A percentile compares a stretch with the other conserved stretches of the same genome.
Evolutionary conservation across 2,888 invertebrate genomes (phyloP).

Genomic region (Xanthia icteritia): DNA sequence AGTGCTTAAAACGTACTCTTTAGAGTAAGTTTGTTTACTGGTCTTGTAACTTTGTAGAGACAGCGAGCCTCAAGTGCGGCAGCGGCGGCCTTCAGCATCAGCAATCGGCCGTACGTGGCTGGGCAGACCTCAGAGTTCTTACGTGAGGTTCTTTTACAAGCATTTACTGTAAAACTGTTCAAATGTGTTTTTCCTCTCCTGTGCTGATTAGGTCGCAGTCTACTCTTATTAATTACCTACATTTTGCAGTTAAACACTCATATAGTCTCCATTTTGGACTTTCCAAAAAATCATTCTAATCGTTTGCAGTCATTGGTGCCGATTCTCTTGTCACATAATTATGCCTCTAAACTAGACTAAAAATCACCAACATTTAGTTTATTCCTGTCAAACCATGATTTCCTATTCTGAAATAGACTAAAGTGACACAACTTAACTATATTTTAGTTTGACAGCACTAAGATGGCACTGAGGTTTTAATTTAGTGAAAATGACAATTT

Average conservation of each 20-base stretch:
- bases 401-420: too few relatives aligned
- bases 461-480: too few relatives aligned
- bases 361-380: too few relatives aligned
- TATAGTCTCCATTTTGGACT: background rate
- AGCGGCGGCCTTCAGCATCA: conserved; percentile 81
- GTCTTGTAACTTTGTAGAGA: conserved; percentile 71
- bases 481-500: too few relatives aligned
- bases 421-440: too few relatives aligned
- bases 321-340: too few relatives aligned
- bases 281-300: background rate
- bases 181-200: background rate
- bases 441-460: too few relatives aligned
- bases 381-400: too few relatives aligned
- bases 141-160: conserved; percentile 73
- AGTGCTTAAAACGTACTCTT: background rate
- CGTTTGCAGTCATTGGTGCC: background rate
- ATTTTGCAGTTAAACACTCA: background rate
- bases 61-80: conserved; percentile 83
- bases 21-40: conserved; percentile 14
- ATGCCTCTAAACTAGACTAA: too few relatives aligned
- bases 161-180: background rate
- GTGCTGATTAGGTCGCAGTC: background rate
- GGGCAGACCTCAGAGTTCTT: conserved; percentile 87
- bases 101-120: conserved; percentile 82
- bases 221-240: background rate